Evolutionary conservation across 2,113 vertebrate species (phyloP).

Genomic region (Pao palembangensis): DNA sequence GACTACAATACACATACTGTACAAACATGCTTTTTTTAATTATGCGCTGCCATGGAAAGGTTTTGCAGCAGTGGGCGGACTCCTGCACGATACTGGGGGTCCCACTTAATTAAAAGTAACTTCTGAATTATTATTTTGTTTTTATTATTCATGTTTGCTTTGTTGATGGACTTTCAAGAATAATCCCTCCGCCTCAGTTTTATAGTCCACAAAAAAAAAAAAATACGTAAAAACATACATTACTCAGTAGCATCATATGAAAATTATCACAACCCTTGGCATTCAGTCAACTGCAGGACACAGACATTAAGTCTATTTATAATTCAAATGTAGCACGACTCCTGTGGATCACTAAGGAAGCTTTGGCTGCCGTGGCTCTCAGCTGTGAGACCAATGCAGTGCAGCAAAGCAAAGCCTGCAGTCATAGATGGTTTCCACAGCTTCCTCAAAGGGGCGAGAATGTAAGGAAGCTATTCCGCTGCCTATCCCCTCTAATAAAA

Average conservation of each 20-base stretch:
- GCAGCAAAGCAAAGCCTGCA: conserved; percentile 21
- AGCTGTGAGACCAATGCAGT: conserved; percentile 18
- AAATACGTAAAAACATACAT: no score
- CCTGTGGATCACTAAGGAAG: conserved; percentile 28
- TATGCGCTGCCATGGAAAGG: conserved; percentile 35
- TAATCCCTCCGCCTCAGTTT: not conserved
- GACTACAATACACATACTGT: conserved; percentile 34
- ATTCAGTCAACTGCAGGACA: no score
- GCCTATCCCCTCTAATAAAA: conserved; percentile 31
- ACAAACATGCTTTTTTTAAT: conserved; percentile 61
- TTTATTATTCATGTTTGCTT: no score
- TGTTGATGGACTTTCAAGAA: not conserved
- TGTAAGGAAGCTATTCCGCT: not conserved
- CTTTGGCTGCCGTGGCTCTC: conserved; percentile 26
- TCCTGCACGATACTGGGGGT: conserved; percentile 7
- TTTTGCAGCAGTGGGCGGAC: conserved; percentile 13
- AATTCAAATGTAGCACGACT: no score
- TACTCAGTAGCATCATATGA: no score
- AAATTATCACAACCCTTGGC: no score
- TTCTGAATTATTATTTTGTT: conserved; percentile 9
- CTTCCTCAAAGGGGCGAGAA: conserved; percentile 28
- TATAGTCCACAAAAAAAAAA: no score
- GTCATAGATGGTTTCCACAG: conserved; percentile 30
- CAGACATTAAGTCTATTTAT: no score
- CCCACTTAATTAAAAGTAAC: conserved; percentile 7